Base-by-base conservation (phyloP, 2,888 invertebrate species). In the Lycophotia porphyrea region DNA sequence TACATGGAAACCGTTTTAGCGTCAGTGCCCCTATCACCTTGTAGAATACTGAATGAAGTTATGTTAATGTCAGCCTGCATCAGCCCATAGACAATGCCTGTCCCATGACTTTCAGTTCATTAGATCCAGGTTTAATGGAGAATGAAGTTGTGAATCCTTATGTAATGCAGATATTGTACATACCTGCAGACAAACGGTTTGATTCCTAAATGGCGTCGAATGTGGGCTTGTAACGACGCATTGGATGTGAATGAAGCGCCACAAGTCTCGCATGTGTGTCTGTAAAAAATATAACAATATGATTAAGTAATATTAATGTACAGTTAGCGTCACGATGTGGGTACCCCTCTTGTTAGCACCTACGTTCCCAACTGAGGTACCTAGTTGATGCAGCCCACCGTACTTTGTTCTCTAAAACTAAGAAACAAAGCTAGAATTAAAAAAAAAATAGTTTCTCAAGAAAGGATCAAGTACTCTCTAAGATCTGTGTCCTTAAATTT, bases 111-210 rank as follows among this genome's bases (percentile, higher is more conserved):
- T n/a, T 13, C n/a, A 63, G 39, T n/a, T n/a, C 15, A 39, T 39
- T n/a, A 2, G 1, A 39, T 63, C 39, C 61, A 24, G 24, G 13
- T 1, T 9, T 34, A 34, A 9, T 34, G 60, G 9, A 60, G 21
- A 21, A 34, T 34, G 55, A 15, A 58, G 15, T 18, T 31, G 31
- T 18, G 24, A 61, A 36, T 31, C 9, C 15, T 1, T 42, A 44
- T 36, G 21, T 66, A 66, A 49, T 39, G 11, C 42, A 49, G 8
- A 27, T 61, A 15, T 49, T 18, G 7, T 31, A 88, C 88, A 85
- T 93, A 96, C 96, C 95, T 96, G 96, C 96, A 96, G 0, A 96
- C 96, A 78, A 95, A 96, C 0, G 96, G 96, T 87, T 96, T 96
- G 86, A 96, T 96, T 75, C 96, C 96, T 79, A 96, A 90, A 92